Evolutionary conservation across 2,797 vertebrate species (phyloP), one percentile per base, ranked within the genome.

Genomic region (Poeciliopsis presidionis): DNA sequence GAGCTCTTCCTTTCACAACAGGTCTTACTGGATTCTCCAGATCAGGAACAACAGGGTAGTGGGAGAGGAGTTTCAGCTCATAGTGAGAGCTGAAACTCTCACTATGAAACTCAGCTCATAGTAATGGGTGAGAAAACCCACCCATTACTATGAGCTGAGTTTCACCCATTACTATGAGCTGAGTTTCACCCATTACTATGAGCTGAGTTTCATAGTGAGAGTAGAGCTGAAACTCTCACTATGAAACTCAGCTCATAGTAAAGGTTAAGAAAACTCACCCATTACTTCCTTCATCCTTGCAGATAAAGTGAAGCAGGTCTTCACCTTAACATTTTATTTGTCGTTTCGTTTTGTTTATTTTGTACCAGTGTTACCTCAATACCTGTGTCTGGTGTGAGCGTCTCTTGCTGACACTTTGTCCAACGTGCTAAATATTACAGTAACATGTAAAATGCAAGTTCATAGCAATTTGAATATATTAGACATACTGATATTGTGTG

Each of bases 1-100:
- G 3, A 71, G 22, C 41, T 67, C 63, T 79, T 12, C 63, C n/a
- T 74, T 73, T 51, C 74, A 41, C n/a, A 63, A 43, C 22, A 47
- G 51, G 59, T 6, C 18, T 49, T 12, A 47, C 47, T 41, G 39
- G 18, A 45, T 41, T 4, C 47, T 51, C 3, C 46, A 33, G 36
- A 39, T 51, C 49, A 12, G 22, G 71, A 72, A 45, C 18, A 1
- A 45, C 8, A 14, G 61, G 43, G 55, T 47, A 49, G 46, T 57
- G 45, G 72, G 76, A 65, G 57, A 30, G 4, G 7, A 13, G 18
- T 7, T 11, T 63, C 16, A 78, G 43, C 36, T 0, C 6, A 63
- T 70, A n/a, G 55, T n/a, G 57, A 43, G n/a, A n/a, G n/a, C n/a
- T n/a, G n/a, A n/a, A n/a, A n/a, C n/a, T n/a, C n/a, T n/a, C n/a